Conservation (phyloP, 2,888 invertebrate genomes). For the Hydriomena furcata region DNA sequence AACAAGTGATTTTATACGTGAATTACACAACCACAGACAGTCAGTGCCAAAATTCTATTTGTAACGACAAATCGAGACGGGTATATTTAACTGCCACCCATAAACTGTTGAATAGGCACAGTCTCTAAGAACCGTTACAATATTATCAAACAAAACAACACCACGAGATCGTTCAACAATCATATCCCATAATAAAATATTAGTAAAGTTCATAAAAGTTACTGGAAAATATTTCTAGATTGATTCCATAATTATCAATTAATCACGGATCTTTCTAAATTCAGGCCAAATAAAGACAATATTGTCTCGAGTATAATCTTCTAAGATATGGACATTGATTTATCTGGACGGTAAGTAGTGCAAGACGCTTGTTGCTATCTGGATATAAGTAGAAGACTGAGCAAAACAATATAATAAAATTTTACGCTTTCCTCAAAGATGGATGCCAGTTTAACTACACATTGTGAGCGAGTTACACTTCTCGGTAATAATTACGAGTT, state of each 20-base stretch:
- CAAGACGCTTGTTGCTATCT: slow-evolving; percentile 8
- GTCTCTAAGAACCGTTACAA: slow-evolving; percentile 60
- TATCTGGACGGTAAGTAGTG: neutral
- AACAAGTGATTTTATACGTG: slow-evolving; percentile 77
- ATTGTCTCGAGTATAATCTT: slow-evolving; percentile 7
- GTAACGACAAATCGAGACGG: slow-evolving; percentile 80
- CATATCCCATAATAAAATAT: slow-evolving; percentile 20
- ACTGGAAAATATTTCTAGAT: slow-evolving; percentile 1
- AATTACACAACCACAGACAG: slow-evolving; percentile 80
- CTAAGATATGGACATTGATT: slow-evolving; percentile 14
- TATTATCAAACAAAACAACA: slow-evolving; percentile 48
- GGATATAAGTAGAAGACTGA: slow-evolving; percentile 22
- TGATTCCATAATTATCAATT: slow-evolving; percentile 9
- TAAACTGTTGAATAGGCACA: slow-evolving; percentile 77
- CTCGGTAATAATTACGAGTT: slow-evolving; percentile 63
- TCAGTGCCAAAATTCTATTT: slow-evolving; percentile 83
- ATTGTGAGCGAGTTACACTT: slow-evolving; percentile 59
- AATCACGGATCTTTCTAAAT: slow-evolving; percentile 3
- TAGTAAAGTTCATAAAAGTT: slow-evolving; percentile 17
- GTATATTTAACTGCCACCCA: slow-evolving; percentile 82
- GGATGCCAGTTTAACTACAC: slow-evolving; percentile 53
- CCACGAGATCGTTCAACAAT: slow-evolving; percentile 31
- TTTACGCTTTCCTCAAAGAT: slow-evolving; percentile 49
- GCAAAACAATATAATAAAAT: slow-evolving; percentile 43
- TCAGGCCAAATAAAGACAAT: slow-evolving; percentile 17